A percentile compares a stretch with the other conserved stretches of the same genome.
Conservation (phyloP, 2,888 invertebrate species). For the Troides aeacus region DNA sequence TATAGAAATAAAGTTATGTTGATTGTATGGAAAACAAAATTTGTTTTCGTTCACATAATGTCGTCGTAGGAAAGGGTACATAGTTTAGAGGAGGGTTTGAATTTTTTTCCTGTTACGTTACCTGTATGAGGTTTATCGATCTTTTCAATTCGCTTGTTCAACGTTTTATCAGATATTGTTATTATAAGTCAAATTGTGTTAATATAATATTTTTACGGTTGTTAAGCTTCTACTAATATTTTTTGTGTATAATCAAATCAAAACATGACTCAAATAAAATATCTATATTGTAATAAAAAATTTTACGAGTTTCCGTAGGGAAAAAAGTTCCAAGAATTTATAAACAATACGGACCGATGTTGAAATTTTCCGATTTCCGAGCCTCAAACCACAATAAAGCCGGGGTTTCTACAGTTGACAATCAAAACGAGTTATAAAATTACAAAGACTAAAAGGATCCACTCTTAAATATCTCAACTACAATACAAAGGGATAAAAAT, state of each 20-base stretch:
- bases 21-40: conserved; percentile 45
- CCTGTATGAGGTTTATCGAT: conserved; percentile 6
- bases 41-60: conserved; percentile 4
- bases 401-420: conserved; percentile 51
- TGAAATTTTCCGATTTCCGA: conserved; percentile 24
- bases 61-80: conserved; percentile 3
- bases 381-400: conserved; percentile 9
- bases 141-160: not conserved
- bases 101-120: not conserved
- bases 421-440: conserved; percentile 61
- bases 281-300: too few relatives aligned
- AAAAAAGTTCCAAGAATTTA: not conserved
- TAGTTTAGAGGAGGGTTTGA: conserved; percentile 4
- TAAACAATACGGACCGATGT: not conserved
- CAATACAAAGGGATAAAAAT: conserved; percentile 73
- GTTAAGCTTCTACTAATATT: too few relatives aligned
- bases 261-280: too few relatives aligned
- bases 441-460: conserved; percentile 61
- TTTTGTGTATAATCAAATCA: too few relatives aligned
- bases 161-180: not conserved
- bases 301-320: too few relatives aligned
- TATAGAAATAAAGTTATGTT: conserved; percentile 39
- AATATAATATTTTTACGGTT: not conserved
- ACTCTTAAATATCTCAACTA: conserved; percentile 62
- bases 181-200: not conserved